Evolutionary conservation across 2,797 vertebrate genomes (phyloP).

Genomic region (Chanos chanos): DNA sequence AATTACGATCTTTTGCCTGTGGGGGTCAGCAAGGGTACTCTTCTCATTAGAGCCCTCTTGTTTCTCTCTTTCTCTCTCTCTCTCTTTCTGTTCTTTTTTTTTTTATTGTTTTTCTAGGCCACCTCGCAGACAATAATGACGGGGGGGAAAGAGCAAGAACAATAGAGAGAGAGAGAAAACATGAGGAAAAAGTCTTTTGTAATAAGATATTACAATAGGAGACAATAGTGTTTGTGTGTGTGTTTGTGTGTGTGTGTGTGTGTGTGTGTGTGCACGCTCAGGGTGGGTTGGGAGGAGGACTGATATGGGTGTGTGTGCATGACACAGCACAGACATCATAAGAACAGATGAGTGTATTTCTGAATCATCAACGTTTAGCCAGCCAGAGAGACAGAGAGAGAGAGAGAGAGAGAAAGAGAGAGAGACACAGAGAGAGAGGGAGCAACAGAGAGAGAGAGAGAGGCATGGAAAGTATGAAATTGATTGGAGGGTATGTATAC

Average conservation of each 20-base stretch:
- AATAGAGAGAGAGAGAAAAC: conserved; percentile 7
- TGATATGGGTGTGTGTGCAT: background rate
- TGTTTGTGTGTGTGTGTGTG: no score
- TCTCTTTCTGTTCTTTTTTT: conserved; percentile 10
- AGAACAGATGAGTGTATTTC: background rate
- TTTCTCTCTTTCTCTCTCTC: background rate
- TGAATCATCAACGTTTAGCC: background rate
- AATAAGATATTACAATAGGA: background rate
- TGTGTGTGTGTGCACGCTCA: no score
- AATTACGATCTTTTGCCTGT: conserved; percentile 36
- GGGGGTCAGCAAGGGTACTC: conserved; percentile 28
- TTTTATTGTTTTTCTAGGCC: conserved; percentile 23
- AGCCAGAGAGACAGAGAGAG: background rate
- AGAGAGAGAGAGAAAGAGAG: background rate
- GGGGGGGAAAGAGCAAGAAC: background rate
- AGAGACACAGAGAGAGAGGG: background rate
- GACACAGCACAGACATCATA: background rate
- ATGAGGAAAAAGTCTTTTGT: conserved; percentile 5
- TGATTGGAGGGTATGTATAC: conserved; percentile 9
- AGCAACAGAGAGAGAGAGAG: conserved; percentile 2
- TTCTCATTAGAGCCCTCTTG: conserved; percentile 18
- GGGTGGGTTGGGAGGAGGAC: background rate
- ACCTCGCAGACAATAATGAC: conserved; percentile 22
- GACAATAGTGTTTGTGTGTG: conserved; percentile 33
- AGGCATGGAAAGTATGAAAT: conserved; percentile 30